Evolutionary conservation across 1,140 invertebrate species (phyloP).

Genomic region (Drosophila tsacasi): DNA sequence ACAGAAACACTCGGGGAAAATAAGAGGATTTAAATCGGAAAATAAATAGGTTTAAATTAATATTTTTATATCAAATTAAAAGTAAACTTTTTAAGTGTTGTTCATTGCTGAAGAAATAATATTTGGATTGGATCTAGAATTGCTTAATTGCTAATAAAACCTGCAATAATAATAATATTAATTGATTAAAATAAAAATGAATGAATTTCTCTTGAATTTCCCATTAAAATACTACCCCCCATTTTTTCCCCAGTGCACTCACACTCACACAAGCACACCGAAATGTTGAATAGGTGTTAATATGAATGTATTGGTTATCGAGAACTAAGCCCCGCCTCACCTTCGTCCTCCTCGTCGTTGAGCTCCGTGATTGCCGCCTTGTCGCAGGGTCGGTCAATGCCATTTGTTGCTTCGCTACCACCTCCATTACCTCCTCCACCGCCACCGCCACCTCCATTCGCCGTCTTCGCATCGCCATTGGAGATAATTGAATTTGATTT

Average conservation of each 20-base stretch:
- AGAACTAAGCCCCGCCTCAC: slow-evolving; percentile 61
- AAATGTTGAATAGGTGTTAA: slow-evolving; percentile 59
- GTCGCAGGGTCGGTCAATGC: slow-evolving; percentile 69
- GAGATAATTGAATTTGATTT: slow-evolving; percentile 84
- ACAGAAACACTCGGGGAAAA: slow-evolving; percentile 19
- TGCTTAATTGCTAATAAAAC: too few species aligned
- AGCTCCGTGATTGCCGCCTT: slow-evolving; percentile 78
- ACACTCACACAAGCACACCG: slow-evolving; percentile 30
- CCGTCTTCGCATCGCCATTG: slow-evolving; percentile 75
- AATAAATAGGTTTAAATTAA: too few species aligned
- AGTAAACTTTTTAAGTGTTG: too few species aligned
- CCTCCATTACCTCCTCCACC: neutral
- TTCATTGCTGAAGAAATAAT: too few species aligned
- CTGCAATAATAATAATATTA: neutral
- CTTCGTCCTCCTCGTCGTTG: slow-evolving; percentile 81
- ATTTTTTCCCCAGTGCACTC: slow-evolving; percentile 13
- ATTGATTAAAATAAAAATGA: neutral
- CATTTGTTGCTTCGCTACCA: slow-evolving; percentile 69
- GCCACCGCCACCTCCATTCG: slow-evolving; percentile 24
- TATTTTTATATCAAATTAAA: too few species aligned
- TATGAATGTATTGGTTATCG: slow-evolving; percentile 36
- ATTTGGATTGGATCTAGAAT: too few species aligned
- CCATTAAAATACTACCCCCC: too few species aligned
- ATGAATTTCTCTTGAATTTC: neutral
- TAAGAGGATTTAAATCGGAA: neutral